Base-by-base conservation (phyloP, 2,888 invertebrate species). In the Apantesis nais region DNA sequence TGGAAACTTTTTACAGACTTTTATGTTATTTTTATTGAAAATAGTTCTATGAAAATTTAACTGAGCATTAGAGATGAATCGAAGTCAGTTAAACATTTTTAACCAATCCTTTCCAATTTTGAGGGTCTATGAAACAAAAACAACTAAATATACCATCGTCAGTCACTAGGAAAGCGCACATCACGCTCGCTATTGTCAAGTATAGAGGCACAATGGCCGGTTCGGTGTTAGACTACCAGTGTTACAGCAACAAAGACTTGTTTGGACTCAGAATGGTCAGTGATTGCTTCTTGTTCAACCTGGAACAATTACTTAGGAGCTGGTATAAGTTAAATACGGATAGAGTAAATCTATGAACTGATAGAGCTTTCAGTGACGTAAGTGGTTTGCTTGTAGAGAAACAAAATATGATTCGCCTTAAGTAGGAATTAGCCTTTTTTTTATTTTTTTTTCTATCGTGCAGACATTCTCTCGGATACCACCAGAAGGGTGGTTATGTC, bases 261-360 rank as follows among this genome's bases (percentile, higher is more conserved):
- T 79, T 83, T 81, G 77, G 80, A 74, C 41, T 78, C 73, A 77
- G 82, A 83, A 81, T 77, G 75, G 75, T 60, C 76, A 76, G 84
- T 88, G 88, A 88, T 87, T 88, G 88, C 86, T 83, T 74, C 84
- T 88, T 87, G 86, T 88, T 86, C 83, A 73, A 74, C 66, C 25
- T 55, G 67, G 75, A 76, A 83, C 84, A 74, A 78, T 74, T 74
- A 48, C 64, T 74, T 78, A 37, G 68, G 70, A 68, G 64, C 61
- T 82, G 72, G 81, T 67, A 41, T 73, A 83, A 83, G 79, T 76
- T 67, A 74, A 12, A 29, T 44, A 55, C 69, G 60, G 29, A 37
- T 60, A 8, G 71, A 67, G 62, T 48, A 7, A 31, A 12, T 29
- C 11, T 58, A 25, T 19, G 39, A 4, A 11, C 66, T 41, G 25